Evolutionary conservation across 2,888 invertebrate species (phyloP), one percentile per base, ranked within the genome.

Genomic region (Atethmia centrago): DNA sequence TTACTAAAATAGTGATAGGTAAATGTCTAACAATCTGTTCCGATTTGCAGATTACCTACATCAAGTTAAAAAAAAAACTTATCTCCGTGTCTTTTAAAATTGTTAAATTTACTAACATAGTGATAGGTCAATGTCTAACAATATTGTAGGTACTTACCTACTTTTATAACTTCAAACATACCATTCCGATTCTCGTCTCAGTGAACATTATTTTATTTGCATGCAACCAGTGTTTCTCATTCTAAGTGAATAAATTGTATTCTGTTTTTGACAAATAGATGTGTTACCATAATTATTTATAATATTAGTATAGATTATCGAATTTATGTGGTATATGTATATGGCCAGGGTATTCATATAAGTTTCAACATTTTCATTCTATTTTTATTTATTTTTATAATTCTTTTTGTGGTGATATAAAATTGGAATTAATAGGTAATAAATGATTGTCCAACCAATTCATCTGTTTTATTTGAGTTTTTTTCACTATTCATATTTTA

Each of bases 341-440:
- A 19, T n/a, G 45, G 45, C 14, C 71, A 63, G 63, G 76, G 63
- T 63, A 66, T 58, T 19, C 7, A 47, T 16, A 8, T 36, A 25
- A 12, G 28, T 19, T 71, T 58, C 19, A n/a, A 58, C 3, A 47
- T 8, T 28, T 51, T 42, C 12, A 25, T n/a, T 9, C 2, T 53
- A 25, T 19, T 55, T 28, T 8, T 16, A 21, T 63, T 42, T n/a
- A n/a, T 47, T 10, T 25, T 61, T 40, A 2, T n/a, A 16, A 47
- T 55, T 47, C 10, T 19, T 16, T 51, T 28, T 58, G 12, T 31
- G 21, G 25, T 59, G 49, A 10, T 74, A 25, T 55, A 28, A 25
- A 36, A 74, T 56, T 83, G 16, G 36, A 58, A 28, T 58, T 59
- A 25, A 28, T 59, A n/a, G n/a, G n/a, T n/a, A 75, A 59, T 70